phyloP scores from a whole-genome alignment of 2,113 vertebrate genomes.

The Bos indicus region DNA sequence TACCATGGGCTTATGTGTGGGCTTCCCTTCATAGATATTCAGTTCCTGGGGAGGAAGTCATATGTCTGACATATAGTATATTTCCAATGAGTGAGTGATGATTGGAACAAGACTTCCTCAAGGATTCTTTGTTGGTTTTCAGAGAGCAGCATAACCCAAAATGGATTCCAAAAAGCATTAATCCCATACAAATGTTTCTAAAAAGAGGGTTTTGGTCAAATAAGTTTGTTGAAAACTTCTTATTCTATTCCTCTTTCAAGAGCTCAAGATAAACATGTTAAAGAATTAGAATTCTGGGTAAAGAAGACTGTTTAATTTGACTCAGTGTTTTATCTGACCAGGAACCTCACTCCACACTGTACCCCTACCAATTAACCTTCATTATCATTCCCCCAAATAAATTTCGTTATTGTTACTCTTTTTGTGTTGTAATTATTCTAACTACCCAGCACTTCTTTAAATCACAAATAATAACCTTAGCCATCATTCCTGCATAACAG shows the following conservation, averaged over 20 bases:
- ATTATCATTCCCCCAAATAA: not conserved
- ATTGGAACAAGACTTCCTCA: not conserved
- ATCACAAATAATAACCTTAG: not conserved
- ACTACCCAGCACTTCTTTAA: not conserved
- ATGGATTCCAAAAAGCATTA: not conserved
- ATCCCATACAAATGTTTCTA: not conserved
- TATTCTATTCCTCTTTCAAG: not conserved
- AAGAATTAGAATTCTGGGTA: not conserved
- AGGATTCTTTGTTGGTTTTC: not conserved
- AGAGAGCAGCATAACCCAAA: not conserved
- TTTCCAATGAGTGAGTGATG: not conserved
- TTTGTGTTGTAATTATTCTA: not conserved
- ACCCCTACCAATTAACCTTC: not conserved
- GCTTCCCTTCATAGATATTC: not conserved
- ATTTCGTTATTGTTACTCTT: not conserved
- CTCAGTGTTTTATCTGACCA: not conserved
- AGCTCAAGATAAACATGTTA: not conserved
- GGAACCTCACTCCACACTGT: not conserved
- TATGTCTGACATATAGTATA: not conserved
- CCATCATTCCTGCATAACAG: not conserved
- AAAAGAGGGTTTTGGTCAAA: not conserved
- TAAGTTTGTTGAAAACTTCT: not conserved
- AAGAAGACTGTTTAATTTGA: not conserved
- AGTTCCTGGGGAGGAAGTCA: not conserved
- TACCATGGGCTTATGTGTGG: not conserved